phyloP scores from a whole-genome alignment of 2,888 invertebrate genomes.

The Patella pellucida region DNA sequence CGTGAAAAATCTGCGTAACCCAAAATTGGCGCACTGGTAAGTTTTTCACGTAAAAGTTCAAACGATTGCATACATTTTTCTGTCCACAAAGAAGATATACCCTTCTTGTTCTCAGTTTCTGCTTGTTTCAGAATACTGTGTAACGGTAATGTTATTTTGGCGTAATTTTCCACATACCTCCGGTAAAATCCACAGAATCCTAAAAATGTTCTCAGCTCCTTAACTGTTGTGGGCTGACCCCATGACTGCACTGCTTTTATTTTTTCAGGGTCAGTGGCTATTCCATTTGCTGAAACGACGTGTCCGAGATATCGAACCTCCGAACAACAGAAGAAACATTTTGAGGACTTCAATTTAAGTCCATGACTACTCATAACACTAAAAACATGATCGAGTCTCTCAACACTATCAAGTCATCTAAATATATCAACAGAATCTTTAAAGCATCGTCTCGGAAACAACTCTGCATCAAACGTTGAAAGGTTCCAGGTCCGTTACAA shows the following conservation, averaged over 20 bases:
- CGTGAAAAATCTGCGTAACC: slow-evolving; percentile 18
- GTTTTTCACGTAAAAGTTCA: neutral
- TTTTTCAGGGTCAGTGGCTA: slow-evolving; percentile 19
- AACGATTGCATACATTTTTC: too few species aligned
- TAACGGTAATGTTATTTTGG: too few species aligned
- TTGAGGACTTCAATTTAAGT: slow-evolving; percentile 20
- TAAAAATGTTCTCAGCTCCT: slow-evolving; percentile 19
- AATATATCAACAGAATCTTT: too few species aligned
- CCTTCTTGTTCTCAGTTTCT: too few species aligned
- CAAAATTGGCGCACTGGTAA: slow-evolving; percentile 16
- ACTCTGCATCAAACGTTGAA: too few species aligned
- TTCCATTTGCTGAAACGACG: slow-evolving; percentile 17
- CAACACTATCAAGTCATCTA: neutral
- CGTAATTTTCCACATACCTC: too few species aligned
- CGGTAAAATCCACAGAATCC: neutral
- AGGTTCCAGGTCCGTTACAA: too few species aligned
- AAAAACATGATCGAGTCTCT: too few species aligned
- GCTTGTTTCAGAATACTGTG: too few species aligned
- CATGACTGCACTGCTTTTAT: slow-evolving; percentile 9
- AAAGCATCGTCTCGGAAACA: too few species aligned
- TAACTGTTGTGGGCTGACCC: slow-evolving; percentile 6
- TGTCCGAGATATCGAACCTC: slow-evolving; percentile 21
- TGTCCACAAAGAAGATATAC: too few species aligned
- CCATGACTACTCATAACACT: slow-evolving; percentile 10
- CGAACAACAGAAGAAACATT: slow-evolving; percentile 15